Evolutionary conservation across 2,113 vertebrate species (phyloP).

Genomic region (Centrocercus urophasianus): DNA sequence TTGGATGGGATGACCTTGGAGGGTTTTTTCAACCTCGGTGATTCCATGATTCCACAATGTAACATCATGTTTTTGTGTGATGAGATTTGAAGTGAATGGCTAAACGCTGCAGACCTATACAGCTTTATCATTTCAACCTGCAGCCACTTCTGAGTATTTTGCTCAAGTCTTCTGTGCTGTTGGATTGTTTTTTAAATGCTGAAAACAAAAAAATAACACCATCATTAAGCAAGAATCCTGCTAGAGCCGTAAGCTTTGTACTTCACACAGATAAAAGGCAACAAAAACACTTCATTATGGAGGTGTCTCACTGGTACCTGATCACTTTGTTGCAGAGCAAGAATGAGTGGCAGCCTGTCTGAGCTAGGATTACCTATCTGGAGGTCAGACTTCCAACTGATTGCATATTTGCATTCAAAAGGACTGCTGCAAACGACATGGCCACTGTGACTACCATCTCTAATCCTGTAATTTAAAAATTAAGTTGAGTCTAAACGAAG

Average conservation of each 20-base stretch:
- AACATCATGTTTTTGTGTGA: background rate
- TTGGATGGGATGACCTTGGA: no score
- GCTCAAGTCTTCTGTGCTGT: background rate
- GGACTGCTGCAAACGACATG: background rate
- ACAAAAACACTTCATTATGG: slow-evolving; percentile 56
- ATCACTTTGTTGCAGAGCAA: slow-evolving; percentile 36
- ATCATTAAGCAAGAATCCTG: slow-evolving; percentile 37
- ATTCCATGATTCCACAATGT: background rate
- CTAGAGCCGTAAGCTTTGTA: background rate
- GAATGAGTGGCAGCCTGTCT: slow-evolving; percentile 11
- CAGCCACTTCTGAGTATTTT: background rate
- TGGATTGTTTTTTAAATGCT: background rate
- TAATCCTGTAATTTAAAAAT: background rate
- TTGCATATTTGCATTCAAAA: background rate
- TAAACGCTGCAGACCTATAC: background rate
- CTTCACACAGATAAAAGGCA: slow-evolving; percentile 73
- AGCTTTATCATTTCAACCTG: background rate
- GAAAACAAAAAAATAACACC: background rate
- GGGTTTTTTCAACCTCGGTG: no score
- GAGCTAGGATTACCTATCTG: slow-evolving; percentile 14
- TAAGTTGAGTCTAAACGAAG: background rate
- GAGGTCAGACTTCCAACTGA: slow-evolving; percentile 48
- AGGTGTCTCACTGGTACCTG: slow-evolving; percentile 49
- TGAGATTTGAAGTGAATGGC: background rate
- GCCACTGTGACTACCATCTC: background rate